A percentile compares a stretch with the other conserved stretches of the same genome.
These are phyloP conservation scores for Autographa gamma DNA, from an alignment of 2,888 invertebrate genomes.

Conservation along the genomic window DNA sequence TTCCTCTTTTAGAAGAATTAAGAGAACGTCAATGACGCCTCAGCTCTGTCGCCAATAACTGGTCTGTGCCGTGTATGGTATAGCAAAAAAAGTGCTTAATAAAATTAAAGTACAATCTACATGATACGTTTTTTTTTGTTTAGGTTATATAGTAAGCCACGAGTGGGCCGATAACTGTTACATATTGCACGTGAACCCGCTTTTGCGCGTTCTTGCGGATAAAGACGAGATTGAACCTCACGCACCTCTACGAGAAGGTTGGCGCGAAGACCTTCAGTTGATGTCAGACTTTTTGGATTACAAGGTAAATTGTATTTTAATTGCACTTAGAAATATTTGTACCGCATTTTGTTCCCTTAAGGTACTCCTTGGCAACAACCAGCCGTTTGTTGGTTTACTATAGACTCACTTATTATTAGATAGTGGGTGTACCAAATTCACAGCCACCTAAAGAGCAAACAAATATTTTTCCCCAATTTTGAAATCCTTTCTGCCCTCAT, in stretches of 20 bases:
- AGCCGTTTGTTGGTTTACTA: no score
- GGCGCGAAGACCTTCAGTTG: slow-evolving; percentile 90
- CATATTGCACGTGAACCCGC: slow-evolving; percentile 89
- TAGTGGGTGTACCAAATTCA: no score
- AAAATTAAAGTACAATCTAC: neutral
- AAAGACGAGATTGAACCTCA: slow-evolving; percentile 79
- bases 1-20: no score
- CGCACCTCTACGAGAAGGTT: slow-evolving; percentile 82
- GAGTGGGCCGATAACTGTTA: slow-evolving; percentile 90
- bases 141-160: slow-evolving; percentile 89
- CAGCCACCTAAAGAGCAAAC: no score
- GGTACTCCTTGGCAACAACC: no score
- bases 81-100: neutral
- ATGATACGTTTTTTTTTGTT: slow-evolving; percentile 5
- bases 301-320: slow-evolving; percentile 81
- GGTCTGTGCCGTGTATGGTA: no score
- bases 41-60: no score
- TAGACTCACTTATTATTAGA: no score
- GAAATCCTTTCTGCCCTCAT: no score
- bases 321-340: neutral
- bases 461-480: no score
- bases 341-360: neutral
- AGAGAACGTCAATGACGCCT: no score
- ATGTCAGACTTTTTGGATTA: slow-evolving; percentile 90
- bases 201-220: slow-evolving; percentile 76